These are phyloP conservation scores for Odocoileus virginianus DNA, from an alignment of 2,113 vertebrate species.

Conservation along the genomic window DNA sequence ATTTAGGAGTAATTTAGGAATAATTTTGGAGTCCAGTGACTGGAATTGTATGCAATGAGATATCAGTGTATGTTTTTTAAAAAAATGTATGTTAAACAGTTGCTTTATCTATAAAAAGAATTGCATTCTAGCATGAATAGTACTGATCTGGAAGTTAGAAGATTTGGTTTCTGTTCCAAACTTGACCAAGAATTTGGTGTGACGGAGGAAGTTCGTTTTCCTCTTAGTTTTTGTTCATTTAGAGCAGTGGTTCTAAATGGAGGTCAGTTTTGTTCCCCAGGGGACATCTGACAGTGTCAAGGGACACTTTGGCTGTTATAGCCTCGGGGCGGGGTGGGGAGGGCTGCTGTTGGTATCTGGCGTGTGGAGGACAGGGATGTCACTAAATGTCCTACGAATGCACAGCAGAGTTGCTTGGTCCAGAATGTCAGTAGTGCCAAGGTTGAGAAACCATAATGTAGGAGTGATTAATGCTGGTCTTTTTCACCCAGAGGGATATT, in stretches of 20 bases:
- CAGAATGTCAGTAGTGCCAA: background rate
- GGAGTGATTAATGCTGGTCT: background rate
- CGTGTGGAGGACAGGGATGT: background rate
- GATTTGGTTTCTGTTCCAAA: slow-evolving; percentile 12
- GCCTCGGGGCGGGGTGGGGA: background rate
- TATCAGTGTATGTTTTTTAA: slow-evolving; percentile 2
- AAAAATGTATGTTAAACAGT: slow-evolving; percentile 19
- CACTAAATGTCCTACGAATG: background rate
- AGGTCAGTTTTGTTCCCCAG: background rate
- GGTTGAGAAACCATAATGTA: background rate
- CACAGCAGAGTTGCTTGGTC: background rate
- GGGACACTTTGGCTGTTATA: background rate
- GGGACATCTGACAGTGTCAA: background rate
- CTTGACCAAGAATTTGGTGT: slow-evolving; percentile 35
- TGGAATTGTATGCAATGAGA: slow-evolving; percentile 14
- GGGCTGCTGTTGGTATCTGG: background rate
- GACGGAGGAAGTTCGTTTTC: slow-evolving; percentile 1
- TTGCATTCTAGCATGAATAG: slow-evolving; percentile 29
- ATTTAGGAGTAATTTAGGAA: slow-evolving; percentile 72
- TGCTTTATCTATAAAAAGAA: slow-evolving; percentile 32
- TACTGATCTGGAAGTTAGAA: slow-evolving; percentile 33
- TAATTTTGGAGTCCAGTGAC: slow-evolving; percentile 74
- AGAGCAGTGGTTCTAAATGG: slow-evolving; percentile 8
- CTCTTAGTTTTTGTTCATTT: background rate
- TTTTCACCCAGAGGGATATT: background rate